A percentile compares a stretch with the other conserved stretches of the same genome.
Conservation (phyloP, 1,140 invertebrate species). For the Lucilia cuprina region DNA sequence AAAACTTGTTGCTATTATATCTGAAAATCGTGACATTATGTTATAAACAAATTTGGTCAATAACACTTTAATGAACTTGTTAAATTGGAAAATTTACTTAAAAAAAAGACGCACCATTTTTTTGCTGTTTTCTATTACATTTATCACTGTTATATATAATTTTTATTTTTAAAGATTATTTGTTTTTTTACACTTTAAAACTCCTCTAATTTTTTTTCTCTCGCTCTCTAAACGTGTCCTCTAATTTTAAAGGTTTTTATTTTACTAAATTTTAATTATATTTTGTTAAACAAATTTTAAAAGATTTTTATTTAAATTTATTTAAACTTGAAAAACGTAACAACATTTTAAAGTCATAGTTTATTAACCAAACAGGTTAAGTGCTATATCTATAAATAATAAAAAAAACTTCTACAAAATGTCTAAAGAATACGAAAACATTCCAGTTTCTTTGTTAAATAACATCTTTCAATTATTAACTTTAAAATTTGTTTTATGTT, state of each 20-base stretch:
- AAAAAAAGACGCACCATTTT: background rate
- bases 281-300: background rate
- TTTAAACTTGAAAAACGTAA: too few relatives aligned
- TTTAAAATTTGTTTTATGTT: background rate
- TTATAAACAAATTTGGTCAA: background rate
- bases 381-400: too few relatives aligned
- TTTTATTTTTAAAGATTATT: background rate
- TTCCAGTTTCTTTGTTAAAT: too few relatives aligned
- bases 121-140: background rate
- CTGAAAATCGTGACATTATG: background rate
- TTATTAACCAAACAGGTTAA: too few relatives aligned
- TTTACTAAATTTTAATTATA: background rate
- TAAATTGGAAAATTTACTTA: background rate
- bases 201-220: background rate
- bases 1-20: background rate
- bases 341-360: too few relatives aligned
- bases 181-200: background rate
- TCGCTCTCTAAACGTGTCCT: background rate
- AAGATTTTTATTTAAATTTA: background rate
- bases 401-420: too few relatives aligned
- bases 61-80: background rate
- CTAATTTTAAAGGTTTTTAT: conserved; percentile 1
- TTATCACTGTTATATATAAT: background rate
- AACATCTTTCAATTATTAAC: too few relatives aligned
- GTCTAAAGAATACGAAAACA: too few relatives aligned